Conservation (phyloP, 2,888 invertebrate species). For the Chironomus tentans region DNA sequence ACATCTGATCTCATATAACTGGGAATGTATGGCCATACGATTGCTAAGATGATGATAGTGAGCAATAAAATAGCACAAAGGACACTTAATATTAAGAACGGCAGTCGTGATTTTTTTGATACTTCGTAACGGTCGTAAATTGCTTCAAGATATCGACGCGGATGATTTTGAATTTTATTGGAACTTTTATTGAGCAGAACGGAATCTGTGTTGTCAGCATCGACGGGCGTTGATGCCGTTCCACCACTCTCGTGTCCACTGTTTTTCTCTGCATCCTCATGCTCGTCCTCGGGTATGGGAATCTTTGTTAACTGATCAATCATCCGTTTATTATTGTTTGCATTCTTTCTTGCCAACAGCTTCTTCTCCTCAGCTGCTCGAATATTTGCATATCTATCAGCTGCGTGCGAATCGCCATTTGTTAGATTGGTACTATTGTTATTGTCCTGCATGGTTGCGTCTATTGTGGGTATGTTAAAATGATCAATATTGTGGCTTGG, state of each 20-base stretch:
- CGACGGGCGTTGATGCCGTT: constrained; percentile 23
- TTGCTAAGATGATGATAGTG: constrained; percentile 37
- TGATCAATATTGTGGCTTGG: background rate
- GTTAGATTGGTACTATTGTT: constrained; percentile 13
- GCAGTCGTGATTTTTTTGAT: constrained; percentile 37
- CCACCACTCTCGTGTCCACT: constrained; percentile 21
- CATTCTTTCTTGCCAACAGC: constrained; percentile 1
- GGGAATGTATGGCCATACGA: constrained; percentile 41
- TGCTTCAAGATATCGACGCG: constrained; percentile 33
- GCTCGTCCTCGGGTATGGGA: constrained; percentile 20
- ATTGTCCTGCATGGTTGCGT: constrained; percentile 22
- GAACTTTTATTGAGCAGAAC: constrained; percentile 6
- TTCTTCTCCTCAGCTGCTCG: constrained; percentile 20
- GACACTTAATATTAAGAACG: constrained; percentile 38
- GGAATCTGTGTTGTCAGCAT: constrained; percentile 21
- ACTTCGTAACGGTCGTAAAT: constrained; percentile 37
- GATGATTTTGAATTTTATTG: constrained; percentile 3
- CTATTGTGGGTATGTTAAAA: background rate
- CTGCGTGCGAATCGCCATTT: constrained; percentile 10
- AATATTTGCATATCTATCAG: constrained; percentile 17
- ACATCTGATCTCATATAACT: constrained; percentile 39
- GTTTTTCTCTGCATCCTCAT: constrained; percentile 16
- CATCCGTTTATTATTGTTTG: constrained; percentile 4
- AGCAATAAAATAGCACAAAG: constrained; percentile 38
- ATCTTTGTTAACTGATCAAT: constrained; percentile 17